Evolutionary conservation across 2,113 vertebrate genomes (phyloP).

Genomic region (Colius striatus): DNA sequence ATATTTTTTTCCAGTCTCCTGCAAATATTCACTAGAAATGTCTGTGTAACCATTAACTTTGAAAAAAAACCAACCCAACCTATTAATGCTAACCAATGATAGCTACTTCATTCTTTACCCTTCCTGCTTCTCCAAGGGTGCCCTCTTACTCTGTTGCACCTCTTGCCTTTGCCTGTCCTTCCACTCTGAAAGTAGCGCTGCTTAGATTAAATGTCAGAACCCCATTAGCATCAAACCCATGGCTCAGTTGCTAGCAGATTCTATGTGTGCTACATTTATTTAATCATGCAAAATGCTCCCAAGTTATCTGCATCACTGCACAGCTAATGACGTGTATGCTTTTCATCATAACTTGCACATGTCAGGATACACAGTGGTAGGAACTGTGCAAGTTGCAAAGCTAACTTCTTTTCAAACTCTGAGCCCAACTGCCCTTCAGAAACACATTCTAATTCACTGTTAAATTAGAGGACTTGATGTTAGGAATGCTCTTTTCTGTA

Average conservation of each 20-base stretch:
- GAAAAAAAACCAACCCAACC: neutral
- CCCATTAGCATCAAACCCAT: neutral
- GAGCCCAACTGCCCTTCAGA: neutral
- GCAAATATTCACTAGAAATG: neutral
- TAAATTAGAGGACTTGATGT: neutral
- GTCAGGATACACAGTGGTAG: neutral
- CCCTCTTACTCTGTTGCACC: neutral
- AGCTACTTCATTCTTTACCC: neutral
- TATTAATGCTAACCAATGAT: neutral
- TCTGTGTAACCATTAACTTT: neutral
- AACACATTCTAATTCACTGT: neutral
- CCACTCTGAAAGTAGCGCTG: neutral
- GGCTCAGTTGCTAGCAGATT: neutral
- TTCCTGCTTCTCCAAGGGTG: neutral
- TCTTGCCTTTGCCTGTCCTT: neutral
- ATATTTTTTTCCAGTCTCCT: neutral
- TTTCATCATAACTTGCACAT: neutral
- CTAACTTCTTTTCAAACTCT: neutral
- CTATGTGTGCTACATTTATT: neutral
- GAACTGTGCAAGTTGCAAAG: neutral
- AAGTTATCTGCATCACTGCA: neutral
- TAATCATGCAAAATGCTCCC: neutral
- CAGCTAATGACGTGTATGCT: accelerated
- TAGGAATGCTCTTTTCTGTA: neutral
- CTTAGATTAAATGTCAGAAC: neutral